phyloP scores from a whole-genome alignment of 2,113 vertebrate genomes.

The Hirundichthys speculiger region DNA sequence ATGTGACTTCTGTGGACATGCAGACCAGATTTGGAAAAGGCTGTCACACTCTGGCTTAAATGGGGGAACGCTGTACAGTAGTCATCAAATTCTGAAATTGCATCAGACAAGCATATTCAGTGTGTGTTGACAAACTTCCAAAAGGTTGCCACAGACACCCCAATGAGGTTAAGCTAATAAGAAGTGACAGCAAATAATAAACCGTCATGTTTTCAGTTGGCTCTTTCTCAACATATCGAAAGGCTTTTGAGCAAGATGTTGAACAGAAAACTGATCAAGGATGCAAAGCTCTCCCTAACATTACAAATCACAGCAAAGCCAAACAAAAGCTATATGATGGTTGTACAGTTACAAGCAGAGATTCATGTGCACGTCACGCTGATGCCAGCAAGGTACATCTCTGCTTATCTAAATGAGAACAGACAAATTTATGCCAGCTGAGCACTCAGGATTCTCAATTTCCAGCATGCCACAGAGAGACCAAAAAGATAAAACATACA shows the following conservation, averaged over 20 bases:
- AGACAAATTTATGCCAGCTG: constrained; percentile 42
- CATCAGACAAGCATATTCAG: constrained; percentile 2
- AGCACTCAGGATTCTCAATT: constrained; percentile 54
- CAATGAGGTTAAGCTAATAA: constrained; percentile 29
- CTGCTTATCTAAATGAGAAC: constrained; percentile 48
- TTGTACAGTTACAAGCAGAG: constrained; percentile 17
- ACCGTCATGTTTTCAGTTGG: constrained; percentile 9
- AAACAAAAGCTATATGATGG: constrained; percentile 35
- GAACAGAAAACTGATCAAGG: constrained; percentile 34
- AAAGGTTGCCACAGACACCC: constrained; percentile 8
- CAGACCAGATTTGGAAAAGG: too few relatives aligned
- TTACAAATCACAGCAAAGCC: constrained; percentile 28
- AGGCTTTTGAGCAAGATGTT: constrained; percentile 25
- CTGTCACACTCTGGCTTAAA: background rate
- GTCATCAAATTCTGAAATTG: constrained; percentile 7
- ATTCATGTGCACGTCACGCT: constrained; percentile 54
- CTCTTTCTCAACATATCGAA: constrained; percentile 28
- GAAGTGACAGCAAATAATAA: constrained; percentile 32
- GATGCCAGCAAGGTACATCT: constrained; percentile 53
- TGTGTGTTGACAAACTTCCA: constrained; percentile 14
- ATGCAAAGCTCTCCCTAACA: constrained; percentile 21
- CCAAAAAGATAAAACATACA: constrained; percentile 77
- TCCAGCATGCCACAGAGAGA: constrained; percentile 53
- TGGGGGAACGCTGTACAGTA: constrained; percentile 1
- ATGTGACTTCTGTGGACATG: too few relatives aligned